Evolutionary conservation across 2,888 invertebrate species (phyloP).

Genomic region (Macrostomum cliftonense): DNA sequence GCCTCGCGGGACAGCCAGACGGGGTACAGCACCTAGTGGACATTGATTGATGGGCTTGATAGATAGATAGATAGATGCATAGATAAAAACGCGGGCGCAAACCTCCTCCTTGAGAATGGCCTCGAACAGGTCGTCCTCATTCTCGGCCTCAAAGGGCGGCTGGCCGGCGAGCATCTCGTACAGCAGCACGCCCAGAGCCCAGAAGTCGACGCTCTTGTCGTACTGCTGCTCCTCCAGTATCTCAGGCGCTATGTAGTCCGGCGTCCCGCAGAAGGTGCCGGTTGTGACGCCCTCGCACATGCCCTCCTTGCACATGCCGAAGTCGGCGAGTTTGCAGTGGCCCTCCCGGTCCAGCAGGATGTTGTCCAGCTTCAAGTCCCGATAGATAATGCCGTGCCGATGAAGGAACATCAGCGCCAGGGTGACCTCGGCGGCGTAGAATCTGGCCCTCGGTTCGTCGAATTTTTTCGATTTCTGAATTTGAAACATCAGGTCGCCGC

Average conservation of each 20-base stretch:
- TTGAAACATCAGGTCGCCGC: slow-evolving; percentile 79
- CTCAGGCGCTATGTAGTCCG: slow-evolving; percentile 96
- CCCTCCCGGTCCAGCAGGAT: slow-evolving; percentile 87
- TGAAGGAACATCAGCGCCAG: slow-evolving; percentile 90
- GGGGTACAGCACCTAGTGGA: slow-evolving; percentile 49
- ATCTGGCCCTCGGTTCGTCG: slow-evolving; percentile 75
- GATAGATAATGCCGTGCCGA: slow-evolving; percentile 81
- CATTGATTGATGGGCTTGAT: neutral
- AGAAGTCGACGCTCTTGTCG: slow-evolving; percentile 98
- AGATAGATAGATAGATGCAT: too few species aligned
- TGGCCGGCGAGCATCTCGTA: slow-evolving; percentile 53
- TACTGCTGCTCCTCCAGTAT: slow-evolving; percentile 74
- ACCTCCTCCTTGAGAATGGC: slow-evolving; percentile 95
- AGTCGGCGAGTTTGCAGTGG: slow-evolving; percentile 42
- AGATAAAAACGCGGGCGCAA: neutral
- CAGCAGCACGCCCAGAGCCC: slow-evolving; percentile 55
- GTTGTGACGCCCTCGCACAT: slow-evolving; percentile 63
- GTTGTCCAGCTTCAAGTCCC: slow-evolving; percentile 91
- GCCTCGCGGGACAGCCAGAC: slow-evolving; percentile 84
- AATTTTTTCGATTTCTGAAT: slow-evolving; percentile 93
- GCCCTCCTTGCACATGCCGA: slow-evolving; percentile 93
- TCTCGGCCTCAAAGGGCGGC: slow-evolving; percentile 99
- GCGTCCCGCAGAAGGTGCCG: slow-evolving; percentile 95
- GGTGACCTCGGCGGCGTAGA: slow-evolving; percentile 96
- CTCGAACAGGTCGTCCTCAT: slow-evolving; percentile 96